Base-by-base conservation (phyloP, 2,113 vertebrate genomes). In the Numida meleagris region DNA sequence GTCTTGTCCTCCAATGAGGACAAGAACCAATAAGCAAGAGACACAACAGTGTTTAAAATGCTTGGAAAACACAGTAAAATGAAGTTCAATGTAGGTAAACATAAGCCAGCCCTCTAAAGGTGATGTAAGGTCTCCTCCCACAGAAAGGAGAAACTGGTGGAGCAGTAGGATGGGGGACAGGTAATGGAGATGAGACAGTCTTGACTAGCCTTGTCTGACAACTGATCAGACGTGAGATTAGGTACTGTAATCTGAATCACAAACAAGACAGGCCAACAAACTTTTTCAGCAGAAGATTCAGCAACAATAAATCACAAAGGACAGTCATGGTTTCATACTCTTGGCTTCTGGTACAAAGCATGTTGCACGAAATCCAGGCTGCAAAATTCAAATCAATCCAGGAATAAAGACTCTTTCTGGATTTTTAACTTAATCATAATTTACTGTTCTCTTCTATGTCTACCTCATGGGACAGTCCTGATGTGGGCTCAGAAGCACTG, bases 111-210 rank as follows among this genome's bases (percentile, higher is more conserved):
- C 51, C 50, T 90, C 73, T 81, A 80, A 65, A 86, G 87, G 91
- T 96, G 82, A 94, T 83, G 87, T 90, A 89, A 95, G 89, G 89
- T 92, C 77, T 93, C 85, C 85, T 95, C 93, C 91, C 85, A 95
- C 88, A 89, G 91, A 91, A 89, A 67, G 29, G 12, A 91, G 87
- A 95, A 95, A 89, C 78, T 77, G 43, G 63, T 63, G 61, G 27
- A 86, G 79, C 65, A 88, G 72, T 91, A 78, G 96, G 88, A 95
- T 84, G 55, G 59, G 73, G 88, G 67, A 75, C 92, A 83, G 68
- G 71, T 95, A 95, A 94, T 92, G 83, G 76, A 96, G 88, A 92
- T 96, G 88, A 96, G 82, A 86, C 80, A 83, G 34, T 73, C 65
- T 90, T 86, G 82, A 80, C 14, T 1, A 96, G 65, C 88, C 92